Evolutionary conservation across 1,140 invertebrate species (phyloP).

Genomic region (Steinernema feltiae): DNA sequence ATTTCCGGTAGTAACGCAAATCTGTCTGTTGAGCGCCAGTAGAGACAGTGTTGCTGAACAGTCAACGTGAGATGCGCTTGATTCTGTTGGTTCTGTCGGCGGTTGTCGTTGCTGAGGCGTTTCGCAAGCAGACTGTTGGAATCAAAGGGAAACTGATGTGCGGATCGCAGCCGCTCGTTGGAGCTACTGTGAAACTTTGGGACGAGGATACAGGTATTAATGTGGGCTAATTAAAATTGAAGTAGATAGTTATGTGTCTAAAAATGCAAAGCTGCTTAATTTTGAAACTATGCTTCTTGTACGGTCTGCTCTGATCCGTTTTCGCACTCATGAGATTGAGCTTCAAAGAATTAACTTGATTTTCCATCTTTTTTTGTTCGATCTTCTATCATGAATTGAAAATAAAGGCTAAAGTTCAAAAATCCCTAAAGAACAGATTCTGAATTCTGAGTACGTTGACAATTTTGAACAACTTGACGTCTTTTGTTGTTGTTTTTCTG

Average conservation of each 20-base stretch:
- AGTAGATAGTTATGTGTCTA: no score
- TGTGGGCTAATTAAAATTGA: not conserved
- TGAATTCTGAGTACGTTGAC: no score
- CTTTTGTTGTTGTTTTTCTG: no score
- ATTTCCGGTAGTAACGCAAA: not conserved
- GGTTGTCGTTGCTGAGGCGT: not conserved
- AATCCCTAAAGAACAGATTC: no score
- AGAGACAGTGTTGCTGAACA: not conserved
- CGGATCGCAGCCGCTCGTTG: not conserved
- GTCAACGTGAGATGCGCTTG: not conserved
- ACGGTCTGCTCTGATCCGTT: no score
- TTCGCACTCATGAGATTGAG: no score
- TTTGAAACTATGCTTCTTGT: no score
- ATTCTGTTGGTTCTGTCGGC: not conserved
- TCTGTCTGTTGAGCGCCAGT: not conserved
- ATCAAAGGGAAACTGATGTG: conserved; percentile 20
- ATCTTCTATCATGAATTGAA: no score
- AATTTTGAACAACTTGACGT: no score
- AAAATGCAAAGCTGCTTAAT: no score
- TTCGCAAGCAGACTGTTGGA: conserved; percentile 20
- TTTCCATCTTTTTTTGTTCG: not conserved
- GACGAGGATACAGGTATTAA: conserved; percentile 21
- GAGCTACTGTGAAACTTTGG: conserved; percentile 24
- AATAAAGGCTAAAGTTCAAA: no score
- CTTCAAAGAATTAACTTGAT: not conserved